Base-by-base conservation (phyloP, 2,888 invertebrate genomes). In the Andrena marginata region DNA sequence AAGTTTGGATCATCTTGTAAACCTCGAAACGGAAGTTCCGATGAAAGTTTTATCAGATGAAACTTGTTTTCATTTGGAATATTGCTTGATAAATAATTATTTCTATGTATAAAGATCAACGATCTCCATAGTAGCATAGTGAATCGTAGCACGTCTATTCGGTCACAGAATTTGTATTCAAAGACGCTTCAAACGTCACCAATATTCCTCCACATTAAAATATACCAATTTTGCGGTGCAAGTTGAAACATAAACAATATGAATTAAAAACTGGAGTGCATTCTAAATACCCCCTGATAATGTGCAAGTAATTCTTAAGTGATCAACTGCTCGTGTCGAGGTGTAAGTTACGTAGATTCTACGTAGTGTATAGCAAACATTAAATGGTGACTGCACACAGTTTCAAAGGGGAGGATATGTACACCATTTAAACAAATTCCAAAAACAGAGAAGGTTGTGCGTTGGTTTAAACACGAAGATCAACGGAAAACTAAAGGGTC, bases 21-120 rank as follows among this genome's bases (percentile, higher is more conserved):
- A 6, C 48, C 2, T 33, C 8, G n/a, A 71, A 65, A 49, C 13
- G 20, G 8, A 63, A 20, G 20, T 5, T 23, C 6, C 10, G 42
- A 64, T 33, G 31, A 69, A 49, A 42, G 5, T 23, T 20, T 59
- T 54, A 64, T 69, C 35, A 16, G 2, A 33, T 7, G 67, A 48
- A 63, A 31, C n/a, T 7, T 33, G 23, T 54, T 33, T 70, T n/a
- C 10, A 29, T 69, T 64, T 62, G n/a, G 0, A 74, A 64, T 56
- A 35, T 72, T 72, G 59, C 10, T 20, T 16, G 13, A n/a, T 5
- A 65, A 48, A 77, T 72, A 67, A 72, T 72, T 67, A 35, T 54
- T 20, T 20, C 8, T 20, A 23, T 20, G 48, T 67, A 59, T 23
- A 31, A 33, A 74, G 26, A 33, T 10, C n/a, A 67, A 23, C 59